These are phyloP conservation scores for Lamellibrachia luymesi DNA, from an alignment of 1,140 invertebrate genomes.

Conservation along the genomic window DNA sequence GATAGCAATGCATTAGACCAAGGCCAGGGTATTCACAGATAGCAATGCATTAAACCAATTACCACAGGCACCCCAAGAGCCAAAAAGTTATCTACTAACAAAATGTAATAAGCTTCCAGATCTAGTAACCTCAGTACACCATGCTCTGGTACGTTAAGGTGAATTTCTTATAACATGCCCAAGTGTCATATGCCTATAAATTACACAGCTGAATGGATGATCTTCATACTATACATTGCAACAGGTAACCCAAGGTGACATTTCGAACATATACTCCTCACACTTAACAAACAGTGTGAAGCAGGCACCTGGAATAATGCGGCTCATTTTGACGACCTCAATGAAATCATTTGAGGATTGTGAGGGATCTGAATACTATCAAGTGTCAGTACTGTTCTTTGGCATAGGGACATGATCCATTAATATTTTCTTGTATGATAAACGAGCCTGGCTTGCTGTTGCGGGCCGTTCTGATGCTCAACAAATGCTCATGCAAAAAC, in stretches of 20 bases:
- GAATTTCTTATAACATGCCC: not conserved
- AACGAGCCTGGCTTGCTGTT: not conserved
- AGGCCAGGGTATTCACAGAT: not conserved
- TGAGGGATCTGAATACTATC: not conserved
- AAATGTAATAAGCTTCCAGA: not conserved
- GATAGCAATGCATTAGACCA: not conserved
- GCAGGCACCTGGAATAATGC: not conserved
- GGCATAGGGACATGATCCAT: not conserved
- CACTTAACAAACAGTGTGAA: not conserved
- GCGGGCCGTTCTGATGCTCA: not conserved
- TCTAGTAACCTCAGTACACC: not conserved
- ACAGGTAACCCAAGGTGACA: not conserved
- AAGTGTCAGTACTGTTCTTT: not conserved
- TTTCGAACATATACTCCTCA: not conserved
- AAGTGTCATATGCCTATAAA: not conserved
- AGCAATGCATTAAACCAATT: not conserved
- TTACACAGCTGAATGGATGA: not conserved
- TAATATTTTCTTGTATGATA: conserved; percentile 2
- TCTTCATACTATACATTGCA: not conserved
- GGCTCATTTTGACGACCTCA: not conserved
- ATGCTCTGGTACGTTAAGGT: not conserved
- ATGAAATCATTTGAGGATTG: not conserved
- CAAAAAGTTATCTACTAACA: not conserved
- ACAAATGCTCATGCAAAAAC: not conserved
- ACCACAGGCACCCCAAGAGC: not conserved